Conservation (phyloP, 1,140 invertebrate genomes). For the Macrotrachela quadricornifera region DNA sequence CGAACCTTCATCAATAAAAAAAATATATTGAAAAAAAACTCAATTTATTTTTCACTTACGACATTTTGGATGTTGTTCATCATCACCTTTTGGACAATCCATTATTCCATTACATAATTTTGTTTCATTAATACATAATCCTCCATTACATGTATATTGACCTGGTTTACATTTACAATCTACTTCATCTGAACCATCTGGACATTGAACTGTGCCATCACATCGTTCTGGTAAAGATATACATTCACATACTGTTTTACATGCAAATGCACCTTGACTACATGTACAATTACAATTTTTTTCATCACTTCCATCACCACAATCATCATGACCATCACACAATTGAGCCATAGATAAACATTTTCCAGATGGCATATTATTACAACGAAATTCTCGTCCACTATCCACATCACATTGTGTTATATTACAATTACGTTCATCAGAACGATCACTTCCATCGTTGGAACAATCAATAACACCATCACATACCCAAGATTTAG, state of each 20-base stretch:
- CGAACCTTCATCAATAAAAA: too few species aligned
- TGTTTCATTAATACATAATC: slow-evolving; percentile 17
- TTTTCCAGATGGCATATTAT: neutral
- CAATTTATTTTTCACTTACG: too few species aligned
- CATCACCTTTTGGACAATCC: slow-evolving; percentile 28
- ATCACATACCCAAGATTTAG: slow-evolving; percentile 1
- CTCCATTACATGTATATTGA: slow-evolving; percentile 5
- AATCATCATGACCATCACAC: slow-evolving; percentile 11
- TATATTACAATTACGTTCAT: slow-evolving; percentile 6
- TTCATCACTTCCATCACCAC: slow-evolving; percentile 10
- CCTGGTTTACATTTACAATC: slow-evolving; percentile 14
- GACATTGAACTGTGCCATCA: slow-evolving; percentile 18
- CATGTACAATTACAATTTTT: slow-evolving; percentile 2
- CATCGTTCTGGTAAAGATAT: slow-evolving; percentile 14
- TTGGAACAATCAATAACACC: neutral
- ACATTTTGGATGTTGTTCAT: slow-evolving; percentile 12
- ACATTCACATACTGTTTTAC: slow-evolving; percentile 11
- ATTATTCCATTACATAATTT: slow-evolving; percentile 13
- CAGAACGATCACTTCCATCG: neutral
- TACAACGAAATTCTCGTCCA: neutral
- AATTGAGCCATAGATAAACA: slow-evolving; percentile 3
- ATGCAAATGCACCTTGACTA: neutral
- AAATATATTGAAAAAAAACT: too few species aligned
- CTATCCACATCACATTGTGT: neutral
- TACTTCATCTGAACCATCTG: slow-evolving; percentile 18